phyloP scores from a whole-genome alignment of 2,797 vertebrate genomes.

The Micropoecilia bifurca region DNA sequence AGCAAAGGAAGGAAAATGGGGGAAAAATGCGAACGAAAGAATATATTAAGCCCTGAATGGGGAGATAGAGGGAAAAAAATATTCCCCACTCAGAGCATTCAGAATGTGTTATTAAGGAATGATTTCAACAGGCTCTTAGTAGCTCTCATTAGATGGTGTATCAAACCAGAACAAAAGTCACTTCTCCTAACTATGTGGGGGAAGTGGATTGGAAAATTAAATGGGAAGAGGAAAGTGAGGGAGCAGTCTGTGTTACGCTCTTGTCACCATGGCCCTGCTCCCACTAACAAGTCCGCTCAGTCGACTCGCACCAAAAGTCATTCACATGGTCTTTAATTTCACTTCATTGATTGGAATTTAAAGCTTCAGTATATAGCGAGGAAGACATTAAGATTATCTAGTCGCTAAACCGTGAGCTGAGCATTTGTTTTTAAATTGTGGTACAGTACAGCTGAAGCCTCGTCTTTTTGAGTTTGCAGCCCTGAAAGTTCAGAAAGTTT shows the following conservation, averaged over 20 bases:
- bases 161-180: conserved; percentile 90
- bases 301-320: conserved; percentile 77
- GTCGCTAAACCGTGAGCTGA: conserved; percentile 68
- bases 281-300: conserved; percentile 82
- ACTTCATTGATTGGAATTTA: conserved; percentile 84
- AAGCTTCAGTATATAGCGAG: conserved; percentile 77
- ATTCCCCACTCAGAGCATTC: conserved; percentile 78
- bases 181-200: conserved; percentile 86
- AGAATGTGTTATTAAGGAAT: conserved; percentile 86
- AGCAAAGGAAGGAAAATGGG: conserved; percentile 57
- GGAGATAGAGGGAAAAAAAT: conserved; percentile 71
- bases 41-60: conserved; percentile 76
- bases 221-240: conserved; percentile 82
- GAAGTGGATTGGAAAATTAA: conserved; percentile 90
- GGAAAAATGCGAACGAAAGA: conserved; percentile 65
- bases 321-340: conserved; percentile 86
- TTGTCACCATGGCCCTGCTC: conserved; percentile 77
- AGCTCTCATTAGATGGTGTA: conserved; percentile 89
- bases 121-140: conserved; percentile 89
- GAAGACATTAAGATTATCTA: conserved; percentile 84
- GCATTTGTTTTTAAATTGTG: conserved; percentile 79
- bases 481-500: conserved; percentile 70
- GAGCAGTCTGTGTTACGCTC: conserved; percentile 80
- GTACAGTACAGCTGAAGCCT: conserved; percentile 52
- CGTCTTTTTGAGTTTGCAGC: conserved; percentile 53